phyloP scores from a whole-genome alignment of 2,797 vertebrate genomes.

The Trachurus trachurus region DNA sequence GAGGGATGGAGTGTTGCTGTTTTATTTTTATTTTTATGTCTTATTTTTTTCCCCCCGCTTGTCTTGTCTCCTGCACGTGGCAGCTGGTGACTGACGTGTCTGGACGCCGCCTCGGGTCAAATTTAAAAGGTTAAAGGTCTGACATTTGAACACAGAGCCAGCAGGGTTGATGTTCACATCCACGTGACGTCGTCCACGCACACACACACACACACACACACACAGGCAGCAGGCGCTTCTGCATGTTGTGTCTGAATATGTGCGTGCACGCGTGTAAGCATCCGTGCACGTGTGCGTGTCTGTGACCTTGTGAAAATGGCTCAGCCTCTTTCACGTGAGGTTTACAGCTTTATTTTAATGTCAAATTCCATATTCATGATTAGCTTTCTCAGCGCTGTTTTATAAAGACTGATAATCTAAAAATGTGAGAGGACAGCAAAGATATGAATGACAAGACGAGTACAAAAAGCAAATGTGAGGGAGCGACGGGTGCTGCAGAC shows the following conservation, averaged over 20 bases:
- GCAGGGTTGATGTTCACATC: slow-evolving; percentile 58
- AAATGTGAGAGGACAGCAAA: slow-evolving; percentile 13
- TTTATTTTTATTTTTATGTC: slow-evolving; percentile 50
- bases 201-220: slow-evolving; percentile 1
- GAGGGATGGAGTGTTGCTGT: slow-evolving; percentile 53
- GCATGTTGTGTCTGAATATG: slow-evolving; percentile 32
- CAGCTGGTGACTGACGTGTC: slow-evolving; percentile 57
- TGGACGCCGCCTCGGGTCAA: slow-evolving; percentile 71
- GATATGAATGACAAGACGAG: slow-evolving; percentile 29
- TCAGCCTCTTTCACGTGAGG: slow-evolving; percentile 46
- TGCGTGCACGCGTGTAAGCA: slow-evolving; percentile 2
- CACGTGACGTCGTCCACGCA: slow-evolving; percentile 51
- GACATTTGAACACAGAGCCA: slow-evolving; percentile 81
- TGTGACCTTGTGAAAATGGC: slow-evolving; percentile 60
- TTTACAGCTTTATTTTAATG: slow-evolving; percentile 21
- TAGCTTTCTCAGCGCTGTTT: not conserved
- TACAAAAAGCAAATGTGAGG: slow-evolving; percentile 8
- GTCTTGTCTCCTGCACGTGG: slow-evolving; percentile 52
- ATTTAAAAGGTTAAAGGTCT: slow-evolving; percentile 85
- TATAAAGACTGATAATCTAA: slow-evolving; percentile 15
- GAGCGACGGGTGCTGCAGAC: slow-evolving; percentile 41
- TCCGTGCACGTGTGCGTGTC: slow-evolving; percentile 14
- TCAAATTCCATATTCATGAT: slow-evolving; percentile 18
- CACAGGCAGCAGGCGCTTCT: slow-evolving; percentile 20
- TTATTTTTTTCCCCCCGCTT: slow-evolving; percentile 16